Percentiles rank a stretch among this genome's conserved stretches.
Conservation (phyloP, 2,113 vertebrate species). For the Poecile atricapillus region DNA sequence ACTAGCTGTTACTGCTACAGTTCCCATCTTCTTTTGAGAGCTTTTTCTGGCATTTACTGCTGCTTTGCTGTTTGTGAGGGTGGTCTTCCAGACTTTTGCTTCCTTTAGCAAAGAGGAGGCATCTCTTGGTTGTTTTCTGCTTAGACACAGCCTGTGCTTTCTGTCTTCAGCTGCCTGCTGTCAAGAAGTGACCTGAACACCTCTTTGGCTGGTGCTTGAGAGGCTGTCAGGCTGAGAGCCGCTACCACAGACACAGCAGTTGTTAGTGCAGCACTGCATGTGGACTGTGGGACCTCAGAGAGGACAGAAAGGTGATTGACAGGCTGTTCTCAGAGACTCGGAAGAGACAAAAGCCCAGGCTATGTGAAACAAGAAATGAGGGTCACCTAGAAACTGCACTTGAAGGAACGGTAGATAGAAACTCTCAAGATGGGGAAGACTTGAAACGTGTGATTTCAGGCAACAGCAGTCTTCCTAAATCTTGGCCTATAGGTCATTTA, state of each 20-base stretch:
- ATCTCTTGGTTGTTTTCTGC: not conserved
- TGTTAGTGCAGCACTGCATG: not conserved
- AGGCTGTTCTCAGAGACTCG: not conserved
- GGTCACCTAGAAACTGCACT: not conserved
- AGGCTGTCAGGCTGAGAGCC: not conserved
- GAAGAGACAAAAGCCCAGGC: not conserved
- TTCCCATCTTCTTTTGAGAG: not conserved
- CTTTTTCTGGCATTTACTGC: not conserved
- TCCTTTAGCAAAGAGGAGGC: not conserved
- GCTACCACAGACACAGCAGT: not conserved
- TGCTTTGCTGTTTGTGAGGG: not conserved
- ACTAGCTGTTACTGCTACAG: not conserved
- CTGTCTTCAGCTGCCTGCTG: not conserved
- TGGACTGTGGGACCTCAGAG: not conserved
- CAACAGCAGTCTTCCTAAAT: not conserved
- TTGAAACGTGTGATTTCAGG: fast-evolving
- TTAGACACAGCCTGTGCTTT: not conserved
- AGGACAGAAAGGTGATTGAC: not conserved
- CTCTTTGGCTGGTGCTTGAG: not conserved
- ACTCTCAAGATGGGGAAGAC: not conserved
- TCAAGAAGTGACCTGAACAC: not conserved
- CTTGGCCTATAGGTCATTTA: not conserved
- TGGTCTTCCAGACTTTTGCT: not conserved
- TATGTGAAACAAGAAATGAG: not conserved
- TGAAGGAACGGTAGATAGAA: not conserved